Evolutionary conservation across 2,888 invertebrate genomes (phyloP), one percentile per base, ranked within the genome.

Genomic region (Subacronicta megacephala): DNA sequence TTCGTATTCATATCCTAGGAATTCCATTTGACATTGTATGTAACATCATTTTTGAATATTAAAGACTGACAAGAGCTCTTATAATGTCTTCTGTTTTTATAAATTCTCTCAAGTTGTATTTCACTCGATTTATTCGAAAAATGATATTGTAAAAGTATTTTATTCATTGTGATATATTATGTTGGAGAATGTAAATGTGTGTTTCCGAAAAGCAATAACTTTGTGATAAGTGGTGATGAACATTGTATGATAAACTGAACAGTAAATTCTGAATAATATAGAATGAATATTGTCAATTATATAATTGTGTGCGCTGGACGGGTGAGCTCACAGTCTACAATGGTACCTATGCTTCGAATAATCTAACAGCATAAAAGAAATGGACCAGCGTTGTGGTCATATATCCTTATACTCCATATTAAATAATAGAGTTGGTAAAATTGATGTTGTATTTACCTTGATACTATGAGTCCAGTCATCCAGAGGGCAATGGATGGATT

Each of bases 191-290:
- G 86, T 85, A 85, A 79, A 75, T 84, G 91, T 87, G 86, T 90
- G 89, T 92, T 86, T 90, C 89, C 84, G 86, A 87, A 89, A 92
- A 93, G 93, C 93, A 93, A 93, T 93, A 93, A 89, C 83, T 81
- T 89, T 93, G 93, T 93, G 93, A 93, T 93, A 93, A 82, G 83
- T 87, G 86, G 83, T 84, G 82, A 78, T 83, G 85, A 85, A 82
- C 87, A 84, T 83, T 84, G 82, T 82, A 79, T 85, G 81, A 77
- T 80, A 77, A 75, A 67, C 60, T 61, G 53, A 67, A 80, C 78
- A 80, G 75, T 69, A 76, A 68, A 80, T 78, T 82, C 81, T 84
- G 82, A 80, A 81, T 86, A 79, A 83, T 83, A 77, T 86, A 83
- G 81, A 86, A 83, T 85, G 74, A 81, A 87, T 86, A 84, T 85